A percentile compares a stretch with the other conserved stretches of the same genome.
These are phyloP conservation scores for Criorhina ranunculi DNA, from an alignment of 2,888 invertebrate species.

Conservation along the genomic window DNA sequence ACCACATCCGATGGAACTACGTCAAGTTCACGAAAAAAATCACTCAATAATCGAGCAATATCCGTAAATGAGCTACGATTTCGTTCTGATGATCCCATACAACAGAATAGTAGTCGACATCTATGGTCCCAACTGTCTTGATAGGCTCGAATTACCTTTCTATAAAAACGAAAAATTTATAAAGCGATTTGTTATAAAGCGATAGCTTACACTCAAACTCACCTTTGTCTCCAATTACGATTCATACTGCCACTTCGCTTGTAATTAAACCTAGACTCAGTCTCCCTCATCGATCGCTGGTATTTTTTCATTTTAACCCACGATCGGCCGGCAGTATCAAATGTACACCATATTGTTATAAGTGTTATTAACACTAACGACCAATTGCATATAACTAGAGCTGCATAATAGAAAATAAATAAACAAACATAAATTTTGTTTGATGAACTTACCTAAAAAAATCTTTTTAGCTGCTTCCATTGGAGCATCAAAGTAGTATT, in stretches of 20 bases:
- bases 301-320: conserved; percentile 96
- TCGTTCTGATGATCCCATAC: conserved; percentile 91
- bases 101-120: conserved; percentile 92
- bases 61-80: conserved; percentile 93
- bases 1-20: conserved; percentile 95
- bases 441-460: conserved; percentile 87
- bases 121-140: conserved; percentile 95
- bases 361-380: conserved; percentile 89
- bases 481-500: conserved; percentile 89
- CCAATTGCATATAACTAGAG: conserved; percentile 92
- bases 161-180: conserved; percentile 81
- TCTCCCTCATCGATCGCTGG: conserved; percentile 91
- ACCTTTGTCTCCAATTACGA: conserved; percentile 94
- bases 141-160: conserved; percentile 94
- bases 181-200: neutral
- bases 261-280: conserved; percentile 90
- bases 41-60: conserved; percentile 92
- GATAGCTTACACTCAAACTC: conserved; percentile 52
- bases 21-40: conserved; percentile 94
- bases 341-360: conserved; percentile 93
- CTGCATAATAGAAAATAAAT: conserved; percentile 83
- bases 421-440: neutral
- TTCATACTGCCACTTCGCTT: conserved; percentile 91
- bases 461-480: conserved; percentile 89
- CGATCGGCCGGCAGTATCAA: conserved; percentile 93